A percentile compares a stretch with the other conserved stretches of the same genome.
These are phyloP conservation scores for Todiramphus saurophagus DNA, from an alignment of 2,113 vertebrate species.

Conservation along the genomic window DNA sequence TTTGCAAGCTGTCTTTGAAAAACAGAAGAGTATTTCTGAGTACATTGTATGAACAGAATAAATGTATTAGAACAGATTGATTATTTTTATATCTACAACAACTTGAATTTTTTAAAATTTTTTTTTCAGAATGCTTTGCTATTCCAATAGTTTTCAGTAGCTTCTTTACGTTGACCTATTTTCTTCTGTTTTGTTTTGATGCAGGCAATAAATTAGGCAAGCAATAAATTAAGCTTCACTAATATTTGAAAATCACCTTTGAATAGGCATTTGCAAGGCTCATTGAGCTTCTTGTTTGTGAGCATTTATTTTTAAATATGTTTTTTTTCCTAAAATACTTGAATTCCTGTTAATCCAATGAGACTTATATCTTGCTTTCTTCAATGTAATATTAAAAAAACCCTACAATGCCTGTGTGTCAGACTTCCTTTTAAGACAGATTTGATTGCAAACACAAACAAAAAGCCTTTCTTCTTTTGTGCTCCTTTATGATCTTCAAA, in stretches of 20 bases:
- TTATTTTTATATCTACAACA: conserved; percentile 6
- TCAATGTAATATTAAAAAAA: conserved; percentile 46
- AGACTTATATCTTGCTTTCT: conserved; percentile 63
- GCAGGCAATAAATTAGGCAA: conserved; percentile 62
- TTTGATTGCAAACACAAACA: conserved; percentile 63
- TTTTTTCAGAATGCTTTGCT: conserved; percentile 33
- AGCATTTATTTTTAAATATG: conserved; percentile 55
- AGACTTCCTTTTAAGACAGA: conserved; percentile 60
- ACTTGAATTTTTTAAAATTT: neutral
- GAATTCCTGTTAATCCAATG: conserved; percentile 67
- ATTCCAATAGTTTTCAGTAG: conserved; percentile 57
- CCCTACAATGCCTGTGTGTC: conserved; percentile 39
- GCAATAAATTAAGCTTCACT: conserved; percentile 69
- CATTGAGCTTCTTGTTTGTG: conserved; percentile 63
- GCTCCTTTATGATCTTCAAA: conserved; percentile 71
- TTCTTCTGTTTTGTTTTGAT: conserved; percentile 43
- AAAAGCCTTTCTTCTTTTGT: conserved; percentile 66
- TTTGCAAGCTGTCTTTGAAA: conserved; percentile 6
- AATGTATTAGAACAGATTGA: conserved; percentile 18
- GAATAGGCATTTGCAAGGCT: conserved; percentile 63
- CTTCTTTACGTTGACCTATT: conserved; percentile 16
- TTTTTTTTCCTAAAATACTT: conserved; percentile 51
- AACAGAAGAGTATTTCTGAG: conserved; percentile 29
- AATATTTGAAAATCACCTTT: conserved; percentile 76
- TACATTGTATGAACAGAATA: conserved; percentile 22